A percentile compares a stretch with the other conserved stretches of the same genome.
Evolutionary conservation across 2,113 vertebrate genomes (phyloP).

Genomic region (Cygnus atratus): DNA sequence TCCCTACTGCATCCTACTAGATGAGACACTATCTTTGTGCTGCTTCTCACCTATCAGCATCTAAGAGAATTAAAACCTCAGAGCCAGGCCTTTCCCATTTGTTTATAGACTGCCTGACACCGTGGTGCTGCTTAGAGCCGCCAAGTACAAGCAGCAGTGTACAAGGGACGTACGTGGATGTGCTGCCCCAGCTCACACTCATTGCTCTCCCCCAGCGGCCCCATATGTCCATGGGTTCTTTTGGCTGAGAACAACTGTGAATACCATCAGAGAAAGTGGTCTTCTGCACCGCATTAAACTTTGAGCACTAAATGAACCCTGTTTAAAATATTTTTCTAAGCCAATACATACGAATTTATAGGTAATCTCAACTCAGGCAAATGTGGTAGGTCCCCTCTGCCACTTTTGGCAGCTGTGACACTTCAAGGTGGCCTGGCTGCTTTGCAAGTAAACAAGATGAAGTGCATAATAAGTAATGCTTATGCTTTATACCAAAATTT

Average conservation of each 20-base stretch:
- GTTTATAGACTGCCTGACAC: not conserved
- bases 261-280: not conserved
- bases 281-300: not conserved
- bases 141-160: too few relatives aligned
- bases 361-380: not conserved
- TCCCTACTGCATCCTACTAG: not conserved
- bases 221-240: not conserved
- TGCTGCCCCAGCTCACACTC: not conserved
- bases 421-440: not conserved
- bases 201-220: not conserved
- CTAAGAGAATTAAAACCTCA: not conserved
- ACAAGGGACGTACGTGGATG: not conserved
- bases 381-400: not conserved
- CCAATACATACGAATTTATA: not conserved
- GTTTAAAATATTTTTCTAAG: not conserved
- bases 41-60: not conserved
- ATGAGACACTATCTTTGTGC: not conserved
- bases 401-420: not conserved
- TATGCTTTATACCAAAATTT: slow-evolving; percentile 24
- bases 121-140: not conserved
- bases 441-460: slow-evolving; percentile 26
- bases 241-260: not conserved
- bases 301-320: not conserved
- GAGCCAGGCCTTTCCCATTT: not conserved
- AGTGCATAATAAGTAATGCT: not conserved